Evolutionary conservation across 2,797 vertebrate species (phyloP).

Genomic region (Loriculus beryllinus): DNA sequence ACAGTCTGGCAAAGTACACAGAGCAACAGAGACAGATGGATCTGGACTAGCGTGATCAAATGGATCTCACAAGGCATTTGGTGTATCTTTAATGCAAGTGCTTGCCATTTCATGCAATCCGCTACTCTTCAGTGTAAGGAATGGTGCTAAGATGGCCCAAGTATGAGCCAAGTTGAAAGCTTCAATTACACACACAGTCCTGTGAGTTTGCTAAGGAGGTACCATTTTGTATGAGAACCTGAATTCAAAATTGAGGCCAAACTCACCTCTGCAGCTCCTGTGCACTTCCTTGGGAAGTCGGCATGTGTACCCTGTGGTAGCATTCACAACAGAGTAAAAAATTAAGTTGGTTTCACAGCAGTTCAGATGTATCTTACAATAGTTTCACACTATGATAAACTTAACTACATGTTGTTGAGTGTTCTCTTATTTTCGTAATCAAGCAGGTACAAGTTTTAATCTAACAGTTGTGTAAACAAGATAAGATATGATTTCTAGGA

Average conservation of each 20-base stretch:
- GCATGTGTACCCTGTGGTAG: not conserved
- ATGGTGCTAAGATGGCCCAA: not conserved
- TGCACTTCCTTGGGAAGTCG: not conserved
- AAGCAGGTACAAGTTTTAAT: not conserved
- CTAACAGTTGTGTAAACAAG: not conserved
- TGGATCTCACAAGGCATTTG: not conserved
- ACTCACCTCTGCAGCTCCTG: not conserved
- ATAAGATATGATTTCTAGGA: not conserved
- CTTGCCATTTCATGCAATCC: not conserved
- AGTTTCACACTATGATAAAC: not conserved
- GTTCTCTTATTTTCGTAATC: not conserved
- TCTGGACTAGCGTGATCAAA: not conserved
- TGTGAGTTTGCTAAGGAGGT: not conserved
- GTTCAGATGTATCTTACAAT: not conserved
- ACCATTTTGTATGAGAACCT: not conserved
- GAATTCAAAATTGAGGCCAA: not conserved
- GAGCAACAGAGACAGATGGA: not conserved
- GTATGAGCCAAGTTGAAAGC: not conserved
- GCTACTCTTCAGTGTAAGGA: not conserved
- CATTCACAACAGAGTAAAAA: not conserved
- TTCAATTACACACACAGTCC: not conserved
- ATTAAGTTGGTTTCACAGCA: not conserved
- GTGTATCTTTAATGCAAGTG: not conserved
- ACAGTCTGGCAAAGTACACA: slow-evolving; percentile 1
- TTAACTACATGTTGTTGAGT: not conserved